Base-by-base conservation (phyloP, 2,797 vertebrate species). In the Sandelia bainsii region DNA sequence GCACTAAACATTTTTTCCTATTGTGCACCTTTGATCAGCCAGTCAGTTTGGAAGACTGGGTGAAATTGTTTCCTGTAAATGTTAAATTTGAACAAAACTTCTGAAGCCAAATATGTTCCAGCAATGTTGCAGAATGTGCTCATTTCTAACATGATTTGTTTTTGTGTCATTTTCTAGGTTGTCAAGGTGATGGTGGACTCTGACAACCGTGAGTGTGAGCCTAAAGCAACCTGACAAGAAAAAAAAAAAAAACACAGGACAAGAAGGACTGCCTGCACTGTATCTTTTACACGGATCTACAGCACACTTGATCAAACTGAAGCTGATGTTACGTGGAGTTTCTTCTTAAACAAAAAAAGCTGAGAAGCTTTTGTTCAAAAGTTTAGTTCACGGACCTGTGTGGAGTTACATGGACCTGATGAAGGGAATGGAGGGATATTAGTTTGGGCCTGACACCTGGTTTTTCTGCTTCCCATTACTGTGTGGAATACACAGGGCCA, bases 161-260 rank as follows among this genome's bases (percentile, higher is more conserved):
- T 79, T 70, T 72, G 79, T 89, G 75, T 86, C 80, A 34, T 83
- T 82, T 81, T 86, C 45, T 81, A 93, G 91, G 83, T 87, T 79
- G 77, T 83, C 75, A 81, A 68, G 52, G 68, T 62, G 80, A 86
- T 58, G 78, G 66, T 62, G 79, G 73, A 73, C 57, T 69, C 79
- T 72, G 84, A 82, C 88, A 76, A 48, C 73, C 61, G 61, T 74
- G 78, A 88, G 75, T 69, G 66, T 77, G 65, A 73, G 80, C 34
- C 72, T 57, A 22, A 80, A 77, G 42, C 68, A 46, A 64, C 40
- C 53, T 57, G 40, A 59, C n/a, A 62, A 51, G 48, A 53, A 46
- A 46, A 23, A 49, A 14, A 67, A 34, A 46, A 32, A 32, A 32
- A 34, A 9, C 29, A 53, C 62, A 0, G 46, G 78, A 40, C 20